These are phyloP conservation scores for Pectinophora gossypiella DNA, from an alignment of 1,140 invertebrate species.

Conservation along the genomic window DNA sequence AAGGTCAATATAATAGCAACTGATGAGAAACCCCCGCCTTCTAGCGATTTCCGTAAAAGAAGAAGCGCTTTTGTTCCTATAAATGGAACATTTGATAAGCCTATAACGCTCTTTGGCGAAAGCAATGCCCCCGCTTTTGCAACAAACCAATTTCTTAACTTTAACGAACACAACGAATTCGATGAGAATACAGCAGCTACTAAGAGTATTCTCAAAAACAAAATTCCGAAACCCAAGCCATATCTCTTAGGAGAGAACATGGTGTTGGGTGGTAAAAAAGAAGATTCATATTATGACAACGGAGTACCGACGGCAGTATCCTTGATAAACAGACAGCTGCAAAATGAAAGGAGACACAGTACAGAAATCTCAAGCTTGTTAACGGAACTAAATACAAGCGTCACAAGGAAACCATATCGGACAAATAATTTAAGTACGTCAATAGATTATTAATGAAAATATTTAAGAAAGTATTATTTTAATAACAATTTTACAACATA, in stretches of 20 bases:
- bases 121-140: slow-evolving; percentile 26
- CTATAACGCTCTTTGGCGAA: slow-evolving; percentile 60
- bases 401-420: slow-evolving; percentile 29
- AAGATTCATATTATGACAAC: slow-evolving; percentile 18
- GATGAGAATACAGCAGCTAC: slow-evolving; percentile 76
- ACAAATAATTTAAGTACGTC: slow-evolving; percentile 43
- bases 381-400: slow-evolving; percentile 22
- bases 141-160: slow-evolving; percentile 17
- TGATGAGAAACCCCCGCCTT: slow-evolving; percentile 88
- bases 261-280: slow-evolving; percentile 48
- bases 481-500: neutral
- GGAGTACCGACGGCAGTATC: slow-evolving; percentile 39
- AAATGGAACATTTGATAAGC: slow-evolving; percentile 58
- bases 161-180: slow-evolving; percentile 35
- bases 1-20: slow-evolving; percentile 91
- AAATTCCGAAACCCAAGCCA: slow-evolving; percentile 81
- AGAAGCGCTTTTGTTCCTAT: slow-evolving; percentile 72
- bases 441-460: neutral
- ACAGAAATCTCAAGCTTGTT: slow-evolving; percentile 28
- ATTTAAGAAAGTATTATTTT: neutral
- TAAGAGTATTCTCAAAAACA: slow-evolving; percentile 83
- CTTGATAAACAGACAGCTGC: slow-evolving; percentile 54
- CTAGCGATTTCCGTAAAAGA: slow-evolving; percentile 83
- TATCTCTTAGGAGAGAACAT: slow-evolving; percentile 81
- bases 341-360: slow-evolving; percentile 35